Conservation (phyloP, 2,797 vertebrate genomes). For the Cetoscarus ocellatus region DNA sequence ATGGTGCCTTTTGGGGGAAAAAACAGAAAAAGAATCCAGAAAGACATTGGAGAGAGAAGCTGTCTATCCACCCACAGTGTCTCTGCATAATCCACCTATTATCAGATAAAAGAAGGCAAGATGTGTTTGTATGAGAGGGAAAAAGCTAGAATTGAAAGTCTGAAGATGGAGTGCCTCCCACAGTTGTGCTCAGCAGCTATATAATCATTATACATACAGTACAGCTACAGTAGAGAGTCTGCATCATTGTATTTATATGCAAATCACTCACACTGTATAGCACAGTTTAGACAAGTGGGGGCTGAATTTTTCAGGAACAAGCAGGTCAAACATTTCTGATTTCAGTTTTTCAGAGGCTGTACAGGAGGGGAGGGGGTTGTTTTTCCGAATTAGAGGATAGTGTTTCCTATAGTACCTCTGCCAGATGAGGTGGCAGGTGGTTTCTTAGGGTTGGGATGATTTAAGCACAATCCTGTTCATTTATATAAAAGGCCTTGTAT, state of each 20-base stretch:
- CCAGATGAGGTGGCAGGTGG: too few relatives aligned
- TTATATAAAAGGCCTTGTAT: too few relatives aligned
- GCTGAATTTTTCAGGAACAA: constrained; percentile 2
- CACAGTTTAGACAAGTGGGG: neutral
- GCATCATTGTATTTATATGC: constrained; percentile 32
- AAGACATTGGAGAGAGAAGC: constrained; percentile 9
- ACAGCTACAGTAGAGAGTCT: constrained; percentile 31
- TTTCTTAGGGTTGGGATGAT: too few relatives aligned
- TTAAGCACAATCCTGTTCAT: too few relatives aligned
- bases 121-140: constrained; percentile 31
- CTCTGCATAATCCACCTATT: constrained; percentile 43
- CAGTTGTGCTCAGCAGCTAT: constrained; percentile 39
- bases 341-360: constrained; percentile 12
- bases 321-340: constrained; percentile 17
- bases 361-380: neutral
- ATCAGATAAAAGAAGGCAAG: constrained; percentile 27
- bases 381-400: too few relatives aligned
- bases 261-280: constrained; percentile 17
- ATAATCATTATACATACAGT: constrained; percentile 29
- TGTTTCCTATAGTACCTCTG: constrained; percentile 1
- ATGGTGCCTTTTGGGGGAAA: constrained; percentile 29
- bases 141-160: constrained; percentile 29
- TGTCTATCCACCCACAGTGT: constrained; percentile 51
- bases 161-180: constrained; percentile 59
- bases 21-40: constrained; percentile 31